These are phyloP conservation scores for Loriculus beryllinus DNA, from an alignment of 2,797 vertebrate species.

Conservation along the genomic window DNA sequence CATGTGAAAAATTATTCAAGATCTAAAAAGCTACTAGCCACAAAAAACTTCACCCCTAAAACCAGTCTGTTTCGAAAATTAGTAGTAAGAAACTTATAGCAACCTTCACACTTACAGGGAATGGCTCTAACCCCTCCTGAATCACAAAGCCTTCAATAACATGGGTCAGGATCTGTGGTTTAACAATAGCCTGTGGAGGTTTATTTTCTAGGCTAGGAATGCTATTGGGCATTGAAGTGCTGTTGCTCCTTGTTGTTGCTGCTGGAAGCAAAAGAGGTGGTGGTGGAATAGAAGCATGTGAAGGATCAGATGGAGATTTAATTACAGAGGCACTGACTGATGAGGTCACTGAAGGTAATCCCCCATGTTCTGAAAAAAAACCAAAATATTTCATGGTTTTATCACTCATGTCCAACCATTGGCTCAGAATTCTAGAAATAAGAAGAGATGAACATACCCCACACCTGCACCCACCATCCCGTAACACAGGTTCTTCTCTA, in stretches of 20 bases:
- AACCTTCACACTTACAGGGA: slow-evolving; percentile 84
- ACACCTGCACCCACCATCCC: neutral
- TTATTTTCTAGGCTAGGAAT: slow-evolving; percentile 79
- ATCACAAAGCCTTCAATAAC: slow-evolving; percentile 98
- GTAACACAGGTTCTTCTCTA: neutral
- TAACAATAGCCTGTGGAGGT: slow-evolving; percentile 84
- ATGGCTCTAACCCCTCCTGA: slow-evolving; percentile 94
- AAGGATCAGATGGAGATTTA: slow-evolving; percentile 78
- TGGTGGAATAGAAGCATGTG: slow-evolving; percentile 76
- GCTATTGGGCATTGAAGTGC: slow-evolving; percentile 76
- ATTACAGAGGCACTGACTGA: slow-evolving; percentile 83
- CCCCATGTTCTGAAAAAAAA: slow-evolving; percentile 72
- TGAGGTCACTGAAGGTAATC: slow-evolving; percentile 75
- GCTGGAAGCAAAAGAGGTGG: slow-evolving; percentile 78
- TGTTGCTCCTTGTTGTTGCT: slow-evolving; percentile 79
- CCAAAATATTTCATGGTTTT: neutral
- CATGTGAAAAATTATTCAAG: neutral
- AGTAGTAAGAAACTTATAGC: neutral
- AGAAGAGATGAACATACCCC: neutral
- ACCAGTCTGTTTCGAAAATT: neutral
- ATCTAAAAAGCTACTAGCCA: neutral
- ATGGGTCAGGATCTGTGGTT: slow-evolving; percentile 91
- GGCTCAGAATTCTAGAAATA: neutral
- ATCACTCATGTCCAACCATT: neutral
- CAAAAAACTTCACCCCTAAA: neutral